Percentiles rank a stretch among this genome's conserved stretches.
These are phyloP conservation scores for Epinotia brunnichana DNA, from an alignment of 2,888 invertebrate genomes.

Conservation along the genomic window DNA sequence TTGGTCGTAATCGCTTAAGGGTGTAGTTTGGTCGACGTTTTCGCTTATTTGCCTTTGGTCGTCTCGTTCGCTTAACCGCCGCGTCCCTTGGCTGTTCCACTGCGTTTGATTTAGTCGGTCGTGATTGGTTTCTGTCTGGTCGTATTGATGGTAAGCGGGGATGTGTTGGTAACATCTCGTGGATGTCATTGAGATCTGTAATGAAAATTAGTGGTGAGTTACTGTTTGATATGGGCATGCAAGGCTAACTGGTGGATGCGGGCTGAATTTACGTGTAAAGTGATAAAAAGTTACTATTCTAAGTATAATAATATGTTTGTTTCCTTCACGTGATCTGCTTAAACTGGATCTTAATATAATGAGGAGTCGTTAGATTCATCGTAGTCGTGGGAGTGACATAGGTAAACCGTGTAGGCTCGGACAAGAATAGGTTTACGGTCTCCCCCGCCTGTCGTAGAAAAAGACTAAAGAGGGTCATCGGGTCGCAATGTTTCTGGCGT, in stretches of 20 bases:
- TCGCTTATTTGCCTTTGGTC: neutral
- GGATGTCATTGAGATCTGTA: constrained; percentile 38
- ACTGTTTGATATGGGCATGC: neutral
- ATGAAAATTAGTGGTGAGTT: constrained; percentile 2
- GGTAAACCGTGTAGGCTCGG: too few species aligned
- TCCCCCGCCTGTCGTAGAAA: too few species aligned
- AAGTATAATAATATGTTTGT: too few species aligned
- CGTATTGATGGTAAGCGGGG: constrained; percentile 13
- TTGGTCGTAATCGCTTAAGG: constrained; percentile 13
- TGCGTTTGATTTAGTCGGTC: constrained; percentile 9
- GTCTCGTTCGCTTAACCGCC: constrained; percentile 9
- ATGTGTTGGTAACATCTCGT: constrained; percentile 12
- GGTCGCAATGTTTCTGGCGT: too few species aligned
- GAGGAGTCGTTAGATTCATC: too few species aligned
- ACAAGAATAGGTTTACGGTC: too few species aligned
- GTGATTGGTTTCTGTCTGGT: neutral
- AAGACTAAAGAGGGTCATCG: too few species aligned
- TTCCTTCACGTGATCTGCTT: too few species aligned
- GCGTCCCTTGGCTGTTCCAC: neutral
- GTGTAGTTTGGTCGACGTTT: neutral
- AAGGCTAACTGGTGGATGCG: neutral
- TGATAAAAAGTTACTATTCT: too few species aligned
- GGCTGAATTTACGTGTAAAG: too few species aligned
- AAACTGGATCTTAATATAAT: too few species aligned
- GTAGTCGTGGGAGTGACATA: too few species aligned